Percentiles rank a stretch among this genome's conserved stretches.
Evolutionary conservation across 2,797 vertebrate species (phyloP).

Genomic region (Hypotaenidia philippensis): DNA sequence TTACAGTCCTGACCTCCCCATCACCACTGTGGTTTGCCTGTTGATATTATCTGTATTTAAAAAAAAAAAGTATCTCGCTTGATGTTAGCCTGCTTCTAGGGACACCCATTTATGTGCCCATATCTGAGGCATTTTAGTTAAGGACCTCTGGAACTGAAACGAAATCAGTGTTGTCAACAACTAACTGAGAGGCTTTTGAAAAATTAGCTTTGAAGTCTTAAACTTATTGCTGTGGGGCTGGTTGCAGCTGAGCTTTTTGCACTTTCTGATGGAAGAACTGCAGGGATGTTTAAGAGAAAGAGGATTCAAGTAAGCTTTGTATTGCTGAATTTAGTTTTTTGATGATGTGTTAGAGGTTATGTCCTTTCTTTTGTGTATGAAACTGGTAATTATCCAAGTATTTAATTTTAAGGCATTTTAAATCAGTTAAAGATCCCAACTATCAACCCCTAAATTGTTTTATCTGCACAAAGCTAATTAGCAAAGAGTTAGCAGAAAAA

Average conservation of each 20-base stretch:
- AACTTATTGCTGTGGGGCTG: not conserved
- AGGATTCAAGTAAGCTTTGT: not conserved
- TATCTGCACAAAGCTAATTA: not conserved
- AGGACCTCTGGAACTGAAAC: not conserved
- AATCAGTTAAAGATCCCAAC: not conserved
- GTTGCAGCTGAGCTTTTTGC: not conserved
- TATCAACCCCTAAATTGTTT: not conserved
- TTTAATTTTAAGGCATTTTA: not conserved
- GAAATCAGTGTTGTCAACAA: not conserved
- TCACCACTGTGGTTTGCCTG: not conserved
- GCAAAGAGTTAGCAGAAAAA: not conserved
- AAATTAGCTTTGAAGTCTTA: slow-evolving; percentile 14
- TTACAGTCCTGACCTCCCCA: not conserved
- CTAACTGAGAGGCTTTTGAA: not conserved
- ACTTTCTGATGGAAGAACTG: not conserved
- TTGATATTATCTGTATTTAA: not conserved
- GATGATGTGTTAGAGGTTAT: not conserved
- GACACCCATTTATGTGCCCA: not conserved
- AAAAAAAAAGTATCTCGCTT: not conserved
- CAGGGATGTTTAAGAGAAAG: not conserved
- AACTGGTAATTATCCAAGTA: not conserved
- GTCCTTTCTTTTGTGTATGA: not conserved
- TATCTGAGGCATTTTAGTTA: not conserved
- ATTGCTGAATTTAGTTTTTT: not conserved
- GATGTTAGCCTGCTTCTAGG: not conserved